phyloP scores from a whole-genome alignment of 64 coral and sea anemone species.

The Trachythela sp. region DNA sequence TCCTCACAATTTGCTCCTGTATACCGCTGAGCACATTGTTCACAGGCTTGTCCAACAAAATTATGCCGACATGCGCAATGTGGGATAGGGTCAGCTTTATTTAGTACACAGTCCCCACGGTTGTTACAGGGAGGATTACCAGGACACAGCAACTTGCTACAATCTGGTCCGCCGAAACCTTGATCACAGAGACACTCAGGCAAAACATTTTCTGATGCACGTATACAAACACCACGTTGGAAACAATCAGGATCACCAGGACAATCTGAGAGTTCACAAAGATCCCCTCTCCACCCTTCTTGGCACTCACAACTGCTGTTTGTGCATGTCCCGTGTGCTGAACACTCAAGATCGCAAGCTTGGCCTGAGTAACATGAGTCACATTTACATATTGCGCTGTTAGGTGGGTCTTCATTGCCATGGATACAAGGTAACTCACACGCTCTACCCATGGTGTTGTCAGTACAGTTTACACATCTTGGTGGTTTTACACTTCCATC shows the following conservation, averaged over 20 bases:
- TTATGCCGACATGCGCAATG: constrained; percentile 72
- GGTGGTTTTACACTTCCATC: constrained; percentile 77
- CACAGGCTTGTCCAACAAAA: constrained; percentile 73
- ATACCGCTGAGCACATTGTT: constrained; percentile 63
- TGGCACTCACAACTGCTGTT: constrained; percentile 58
- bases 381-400: constrained; percentile 79
- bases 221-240: constrained; percentile 63
- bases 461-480: constrained; percentile 81
- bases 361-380: constrained; percentile 62
- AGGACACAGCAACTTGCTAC: constrained; percentile 74
- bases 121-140: constrained; percentile 66
- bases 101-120: constrained; percentile 64
- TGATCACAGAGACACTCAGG: constrained; percentile 78
- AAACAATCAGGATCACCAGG: constrained; percentile 89
- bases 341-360: constrained; percentile 81
- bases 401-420: constrained; percentile 71
- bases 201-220: background rate
- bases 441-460: constrained; percentile 83
- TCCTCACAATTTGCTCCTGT: constrained; percentile 76
- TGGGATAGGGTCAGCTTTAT: constrained; percentile 42
- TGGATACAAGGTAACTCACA: constrained; percentile 92
- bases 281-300: constrained; percentile 65
- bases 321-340: constrained; percentile 54
- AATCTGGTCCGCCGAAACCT: constrained; percentile 91
- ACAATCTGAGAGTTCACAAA: constrained; percentile 69